A percentile compares a stretch with the other conserved stretches of the same genome.
Evolutionary conservation across 37 sponge, comb jelly and placozoan species (phyloP).

Genomic region (Amphimedon queenslandica): DNA sequence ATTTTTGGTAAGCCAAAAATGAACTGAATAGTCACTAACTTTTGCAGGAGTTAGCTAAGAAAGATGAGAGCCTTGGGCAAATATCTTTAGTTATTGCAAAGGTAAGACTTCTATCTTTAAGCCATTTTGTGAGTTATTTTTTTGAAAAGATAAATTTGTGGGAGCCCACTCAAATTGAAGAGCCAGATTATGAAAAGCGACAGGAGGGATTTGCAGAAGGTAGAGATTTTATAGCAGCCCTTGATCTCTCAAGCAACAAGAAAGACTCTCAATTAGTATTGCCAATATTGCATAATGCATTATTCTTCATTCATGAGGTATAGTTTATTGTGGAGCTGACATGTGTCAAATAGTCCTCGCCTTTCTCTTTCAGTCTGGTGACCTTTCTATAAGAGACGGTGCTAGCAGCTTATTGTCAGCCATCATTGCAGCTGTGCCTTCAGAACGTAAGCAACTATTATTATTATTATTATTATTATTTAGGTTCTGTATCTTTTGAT

Average conservation of each 20-base stretch:
- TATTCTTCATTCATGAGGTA: constrained; percentile 57
- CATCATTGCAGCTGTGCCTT: constrained; percentile 14
- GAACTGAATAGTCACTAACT: background rate
- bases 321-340: background rate
- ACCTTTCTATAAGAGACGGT: constrained; percentile 72
- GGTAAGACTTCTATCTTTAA: background rate
- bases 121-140: background rate
- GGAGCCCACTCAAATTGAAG: constrained; percentile 62
- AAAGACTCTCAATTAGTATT: constrained; percentile 15
- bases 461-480: background rate
- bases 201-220: constrained; percentile 56
- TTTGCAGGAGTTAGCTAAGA: constrained; percentile 40
- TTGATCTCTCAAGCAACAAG: background rate
- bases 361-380: constrained; percentile 43
- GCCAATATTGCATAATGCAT: constrained; percentile 61
- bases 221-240: constrained; percentile 14
- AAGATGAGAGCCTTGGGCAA: no score
- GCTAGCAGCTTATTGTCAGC: constrained; percentile 53
- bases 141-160: constrained; percentile 90
- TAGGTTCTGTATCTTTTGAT: constrained; percentile 36
- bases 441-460: background rate
- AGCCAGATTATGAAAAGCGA: constrained; percentile 65
- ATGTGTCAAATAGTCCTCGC: background rate
- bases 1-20: constrained; percentile 36
- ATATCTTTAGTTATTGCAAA: no score